Evolutionary conservation across 2,113 vertebrate genomes (phyloP), one percentile per base, ranked within the genome.

Genomic region (Callithrix jacchus): DNA sequence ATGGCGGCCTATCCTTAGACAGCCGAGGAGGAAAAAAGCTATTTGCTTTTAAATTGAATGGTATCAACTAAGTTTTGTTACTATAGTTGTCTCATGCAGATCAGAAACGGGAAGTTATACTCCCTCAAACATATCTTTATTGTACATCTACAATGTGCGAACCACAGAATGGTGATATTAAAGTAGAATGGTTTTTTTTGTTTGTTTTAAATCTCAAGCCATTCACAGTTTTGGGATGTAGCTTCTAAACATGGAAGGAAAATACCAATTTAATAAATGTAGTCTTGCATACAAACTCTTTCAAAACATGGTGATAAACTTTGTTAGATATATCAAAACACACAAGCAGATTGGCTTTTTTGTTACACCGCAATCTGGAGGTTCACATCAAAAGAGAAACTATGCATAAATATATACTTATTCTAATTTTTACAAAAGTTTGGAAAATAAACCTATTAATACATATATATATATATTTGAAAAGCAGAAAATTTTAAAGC

Each of bases 1-100:
- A n/a, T n/a, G n/a, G n/a, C n/a, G n/a, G n/a, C n/a, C n/a, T n/a
- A n/a, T n/a, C n/a, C n/a, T n/a, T n/a, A n/a, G n/a, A n/a, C n/a
- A n/a, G n/a, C n/a, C n/a, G n/a, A n/a, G n/a, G n/a, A n/a, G n/a
- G n/a, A n/a, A n/a, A n/a, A n/a, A n/a, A n/a, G n/a, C n/a, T 91
- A 87, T 68, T 95, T 92, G 32, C 32, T 80, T 97, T 86, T 93
- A 32, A 11, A 89, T 82, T 95, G 32, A 95, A 66, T 83, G 71
- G 27, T 81, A 64, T 54, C 37, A 80, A 42, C 32, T 80, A 66
- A 96, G 11, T 93, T 89, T 89, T 94, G 91, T 52, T 89, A 66
- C 52, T 21, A 18, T 84, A 32, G n/a, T 94, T 87, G 68, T 81
- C 64, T 85, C 66, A 61, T 91, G 47, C 32, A 68, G 32, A 49